Evolutionary conservation across 2,113 vertebrate genomes (phyloP), one percentile per base, ranked within the genome.

Genomic region (Coturnix japonica): DNA sequence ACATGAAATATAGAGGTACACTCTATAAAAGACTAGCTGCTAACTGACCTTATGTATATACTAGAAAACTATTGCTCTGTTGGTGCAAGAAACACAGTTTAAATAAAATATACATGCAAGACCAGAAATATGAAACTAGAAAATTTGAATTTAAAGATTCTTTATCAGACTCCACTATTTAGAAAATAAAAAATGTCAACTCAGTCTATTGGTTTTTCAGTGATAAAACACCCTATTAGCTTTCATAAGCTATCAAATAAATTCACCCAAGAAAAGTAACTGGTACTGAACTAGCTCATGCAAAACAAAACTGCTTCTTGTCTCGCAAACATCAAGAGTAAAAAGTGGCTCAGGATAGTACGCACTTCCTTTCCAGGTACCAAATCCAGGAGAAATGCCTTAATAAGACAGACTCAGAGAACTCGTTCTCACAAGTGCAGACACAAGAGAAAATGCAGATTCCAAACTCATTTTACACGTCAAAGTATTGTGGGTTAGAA

Each of bases 101-200:
- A 46, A 76, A 79, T 21, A 46, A 73, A 73, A 44, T 3, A 1
- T 0, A 7, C 8, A 1, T 17, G 28, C 81, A 89, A 78, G 67
- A 13, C 4, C 17, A 84, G 54, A 81, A 81, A 72, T 6, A 53
- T 0, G 0, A 41, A 66, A 65, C 5, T 19, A 49, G 0, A 61
- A n/a, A 11, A 84, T 56, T 0, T 10, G 13, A 75, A 44, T 43
- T n/a, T n/a, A n/a, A 63, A 13, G n/a, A 57, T 21, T 63, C 11
- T 13, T 74, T 57, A 57, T 30, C 30, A 1, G 3, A 46, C 5
- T 61, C 15, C 4, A 2, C 15, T 37, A 41, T 10, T 35, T 61
- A 53, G 3, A 81, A 85, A 85, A 89, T 26, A 57, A 13, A 0
- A 57, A 66, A 37, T 43, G 78, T 82, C 23, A 53, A 6, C 78